Evolutionary conservation across 1,140 invertebrate species (phyloP), one percentile per base, ranked within the genome.

Genomic region (Drosophila oshimai): DNA sequence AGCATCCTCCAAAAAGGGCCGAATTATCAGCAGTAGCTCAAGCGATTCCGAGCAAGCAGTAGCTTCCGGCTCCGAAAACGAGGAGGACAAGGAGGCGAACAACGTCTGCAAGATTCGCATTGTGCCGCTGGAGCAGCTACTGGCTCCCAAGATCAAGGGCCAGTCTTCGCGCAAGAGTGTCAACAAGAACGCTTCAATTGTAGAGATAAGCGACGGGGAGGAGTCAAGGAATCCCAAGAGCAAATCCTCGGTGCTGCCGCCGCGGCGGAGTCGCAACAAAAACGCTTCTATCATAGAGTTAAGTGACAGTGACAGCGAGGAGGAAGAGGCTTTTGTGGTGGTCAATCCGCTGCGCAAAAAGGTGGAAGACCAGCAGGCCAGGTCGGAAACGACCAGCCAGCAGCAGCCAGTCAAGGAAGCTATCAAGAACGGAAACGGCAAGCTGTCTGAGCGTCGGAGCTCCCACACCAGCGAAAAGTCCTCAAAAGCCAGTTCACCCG

Each of bases 21-120:
- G 9, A 7, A 44, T 39, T 15, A 22, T 20, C 2, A 39, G 29
- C 24, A 7, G 12, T 44, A 50, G 24, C 28, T 26, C 37, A 49
- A 51, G 41, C 15, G 50, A 49, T 6, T 22, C 34, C 31, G 44
- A 61, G 2, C 26, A 31, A 47, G 39, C 39, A 22, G 50, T 12
- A 50, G 24, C 37, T n/a, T 34, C 33, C n/a, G 15, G 22, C 22
- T 36, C 55, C 10, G 9, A 18, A 5, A 42, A 45, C 10, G 57
- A 18, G 1, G 20, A 36, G 6, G 37, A 64, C 3, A 17, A 64
- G 13, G 73, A 70, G 39, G 57, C 61, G n/a, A n/a, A n/a, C n/a
- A n/a, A n/a, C 26, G 31, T 60, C 44, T 89, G 72, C 18, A 89
- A 89, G 51, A 87, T 90, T 51, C 89, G 89, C 15, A 76, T 90